Base-by-base conservation (phyloP, 2,113 vertebrate species). In the Bubo bubo region DNA sequence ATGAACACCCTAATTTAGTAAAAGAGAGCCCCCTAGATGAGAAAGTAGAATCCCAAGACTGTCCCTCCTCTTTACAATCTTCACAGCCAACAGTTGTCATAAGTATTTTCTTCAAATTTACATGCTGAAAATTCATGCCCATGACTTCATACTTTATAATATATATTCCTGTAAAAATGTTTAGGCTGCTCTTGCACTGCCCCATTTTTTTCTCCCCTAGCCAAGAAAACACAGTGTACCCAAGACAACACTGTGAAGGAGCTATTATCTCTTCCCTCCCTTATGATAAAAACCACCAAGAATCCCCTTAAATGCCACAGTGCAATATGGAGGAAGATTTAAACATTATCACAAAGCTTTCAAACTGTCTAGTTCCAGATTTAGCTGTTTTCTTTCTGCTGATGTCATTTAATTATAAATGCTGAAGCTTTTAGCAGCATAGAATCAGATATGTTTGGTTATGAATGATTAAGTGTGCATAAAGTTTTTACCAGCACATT, bases 401-500 rank as follows among this genome's bases (percentile, higher is more conserved):
- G 58, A 58, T 96, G 82, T 95, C 55, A 95, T 94, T 98, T 98
- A 97, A 98, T 98, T 98, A 98, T 96, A 95, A 97, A 97, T 96
- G 93, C 83, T 86, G 72, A 95, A 95, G 96, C 96, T 98, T 98
- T 98, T 95, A 98, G 94, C 77, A 96, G 91, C 84, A 90, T 58
- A 96, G 67, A 93, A 90, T 91, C 79, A 59, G 50, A 73, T 93
- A 90, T 76, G 87, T 97, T 98, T 95, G 58, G 90, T 97, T 97
- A 97, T 97, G 96, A 98, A 97, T 98, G 97, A 98, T 97, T 97
- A 97, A 98, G 86, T 24, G 80, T 88, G 95, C 95, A 97, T 97
- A 88, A 98, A 96, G 93, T 95, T 98, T 98, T 98, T 94, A 97
- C 95, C 91, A 97, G 89, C 88, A 94, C 90, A 98, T 98, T 98